Conservation (phyloP, 2,797 vertebrate species). For the Rousettus madagascariensis region DNA sequence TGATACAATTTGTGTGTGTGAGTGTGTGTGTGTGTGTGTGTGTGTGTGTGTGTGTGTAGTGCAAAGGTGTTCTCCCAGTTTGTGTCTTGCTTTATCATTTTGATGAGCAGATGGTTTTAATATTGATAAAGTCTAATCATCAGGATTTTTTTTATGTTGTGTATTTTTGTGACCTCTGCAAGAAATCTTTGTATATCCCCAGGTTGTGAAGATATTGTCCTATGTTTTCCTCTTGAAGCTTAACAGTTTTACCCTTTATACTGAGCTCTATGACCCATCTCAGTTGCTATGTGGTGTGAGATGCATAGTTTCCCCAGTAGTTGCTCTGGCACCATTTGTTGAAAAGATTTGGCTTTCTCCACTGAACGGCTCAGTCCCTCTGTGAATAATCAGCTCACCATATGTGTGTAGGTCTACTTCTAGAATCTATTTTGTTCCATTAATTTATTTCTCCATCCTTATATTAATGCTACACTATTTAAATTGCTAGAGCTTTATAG, state of each 20-base stretch:
- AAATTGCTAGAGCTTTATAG: not conserved
- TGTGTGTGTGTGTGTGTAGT: too few species aligned
- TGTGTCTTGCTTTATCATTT: not conserved
- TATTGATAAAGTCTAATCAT: not conserved
- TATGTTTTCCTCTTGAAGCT: not conserved
- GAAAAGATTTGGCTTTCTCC: not conserved
- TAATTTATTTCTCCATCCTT: not conserved
- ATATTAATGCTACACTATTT: not conserved
- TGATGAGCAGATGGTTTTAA: not conserved
- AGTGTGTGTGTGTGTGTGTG: too few species aligned
- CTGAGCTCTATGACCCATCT: not conserved
- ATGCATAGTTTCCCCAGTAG: not conserved
- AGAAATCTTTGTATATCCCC: not conserved
- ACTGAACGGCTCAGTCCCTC: not conserved
- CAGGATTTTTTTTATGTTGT: not conserved
- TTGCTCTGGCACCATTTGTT: not conserved
- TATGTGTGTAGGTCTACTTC: not conserved
- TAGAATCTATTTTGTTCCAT: not conserved
- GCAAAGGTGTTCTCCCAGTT: not conserved
- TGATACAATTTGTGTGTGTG: not conserved
- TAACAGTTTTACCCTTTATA: not conserved
- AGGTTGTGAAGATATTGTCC: not conserved
- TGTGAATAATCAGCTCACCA: not conserved
- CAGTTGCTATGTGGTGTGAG: not conserved
- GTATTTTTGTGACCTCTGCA: not conserved